A percentile compares a stretch with the other conserved stretches of the same genome.
These are phyloP conservation scores for Oedothorax gibbosus DNA, from an alignment of 1,140 invertebrate species.

Conservation along the genomic window DNA sequence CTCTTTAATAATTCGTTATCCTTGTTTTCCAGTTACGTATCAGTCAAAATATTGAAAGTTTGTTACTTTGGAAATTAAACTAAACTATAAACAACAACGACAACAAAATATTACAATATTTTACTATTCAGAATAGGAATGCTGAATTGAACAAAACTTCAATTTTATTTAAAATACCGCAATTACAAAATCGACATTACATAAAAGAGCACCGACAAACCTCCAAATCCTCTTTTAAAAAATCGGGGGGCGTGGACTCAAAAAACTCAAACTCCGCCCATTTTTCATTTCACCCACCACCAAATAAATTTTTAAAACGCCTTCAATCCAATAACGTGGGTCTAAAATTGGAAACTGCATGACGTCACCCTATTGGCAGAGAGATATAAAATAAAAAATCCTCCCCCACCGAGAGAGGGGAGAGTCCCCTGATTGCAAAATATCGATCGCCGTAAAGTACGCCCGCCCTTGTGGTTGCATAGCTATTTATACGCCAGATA, in stretches of 20 bases:
- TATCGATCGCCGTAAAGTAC: conserved; percentile 44
- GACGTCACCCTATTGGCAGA: conserved; percentile 12
- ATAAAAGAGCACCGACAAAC: neutral
- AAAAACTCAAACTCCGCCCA: conserved; percentile 3
- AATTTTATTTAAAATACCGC: too few relatives aligned
- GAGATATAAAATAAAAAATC: neutral
- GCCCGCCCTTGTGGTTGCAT: conserved; percentile 27
- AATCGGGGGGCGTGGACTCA: conserved; percentile 4
- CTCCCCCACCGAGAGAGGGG: conserved; percentile 3
- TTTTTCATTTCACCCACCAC: conserved; percentile 7
- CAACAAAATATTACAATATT: too few relatives aligned
- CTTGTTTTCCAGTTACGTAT: too few relatives aligned
- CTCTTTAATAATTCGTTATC: too few relatives aligned
- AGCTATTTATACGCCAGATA: conserved; percentile 38
- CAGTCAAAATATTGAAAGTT: too few relatives aligned
- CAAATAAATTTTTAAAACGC: conserved; percentile 31
- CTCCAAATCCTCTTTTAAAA: neutral
- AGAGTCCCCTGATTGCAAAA: conserved; percentile 46
- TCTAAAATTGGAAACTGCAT: neutral
- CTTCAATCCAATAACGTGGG: conserved; percentile 32
- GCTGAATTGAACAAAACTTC: too few relatives aligned
- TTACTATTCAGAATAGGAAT: too few relatives aligned
- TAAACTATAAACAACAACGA: too few relatives aligned
- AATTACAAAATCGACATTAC: neutral
- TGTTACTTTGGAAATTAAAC: too few relatives aligned